A percentile compares a stretch with the other conserved stretches of the same genome.
phyloP scores from a whole-genome alignment of 2,113 vertebrate genomes.

The Nothoprocta pentlandii region DNA sequence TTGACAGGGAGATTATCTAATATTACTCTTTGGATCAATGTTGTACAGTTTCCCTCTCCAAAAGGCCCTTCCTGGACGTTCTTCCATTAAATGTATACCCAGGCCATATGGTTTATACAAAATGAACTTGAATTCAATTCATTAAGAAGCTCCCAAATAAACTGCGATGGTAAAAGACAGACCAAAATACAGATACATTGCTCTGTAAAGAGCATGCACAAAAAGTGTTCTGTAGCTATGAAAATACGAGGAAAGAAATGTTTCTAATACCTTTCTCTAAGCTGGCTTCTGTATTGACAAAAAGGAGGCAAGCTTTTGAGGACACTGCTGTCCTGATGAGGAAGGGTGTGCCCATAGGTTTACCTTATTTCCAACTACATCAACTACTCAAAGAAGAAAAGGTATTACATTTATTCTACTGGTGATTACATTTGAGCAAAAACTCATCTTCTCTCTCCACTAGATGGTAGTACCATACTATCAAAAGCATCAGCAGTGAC shows the following conservation, averaged over 20 bases:
- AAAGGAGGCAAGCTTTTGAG: neutral
- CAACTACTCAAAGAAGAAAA: neutral
- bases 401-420: neutral
- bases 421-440: neutral
- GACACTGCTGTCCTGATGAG: neutral
- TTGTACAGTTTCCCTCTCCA: neutral
- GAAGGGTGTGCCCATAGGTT: neutral
- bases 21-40: neutral
- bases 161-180: neutral
- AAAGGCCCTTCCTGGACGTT: neutral
- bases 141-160: neutral
- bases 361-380: accelerated
- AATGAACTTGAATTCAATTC: neutral
- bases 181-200: neutral
- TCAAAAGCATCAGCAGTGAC: neutral
- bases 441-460: slow-evolving; percentile 11
- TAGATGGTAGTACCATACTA: slow-evolving; percentile 54
- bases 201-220: neutral
- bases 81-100: neutral
- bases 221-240: neutral
- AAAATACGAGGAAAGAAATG: neutral
- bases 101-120: neutral
- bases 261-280: neutral
- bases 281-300: neutral
- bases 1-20: neutral